Evolutionary conservation across 2,888 invertebrate genomes (phyloP), one percentile per base, ranked within the genome.

Genomic region (Dynastes maya): DNA sequence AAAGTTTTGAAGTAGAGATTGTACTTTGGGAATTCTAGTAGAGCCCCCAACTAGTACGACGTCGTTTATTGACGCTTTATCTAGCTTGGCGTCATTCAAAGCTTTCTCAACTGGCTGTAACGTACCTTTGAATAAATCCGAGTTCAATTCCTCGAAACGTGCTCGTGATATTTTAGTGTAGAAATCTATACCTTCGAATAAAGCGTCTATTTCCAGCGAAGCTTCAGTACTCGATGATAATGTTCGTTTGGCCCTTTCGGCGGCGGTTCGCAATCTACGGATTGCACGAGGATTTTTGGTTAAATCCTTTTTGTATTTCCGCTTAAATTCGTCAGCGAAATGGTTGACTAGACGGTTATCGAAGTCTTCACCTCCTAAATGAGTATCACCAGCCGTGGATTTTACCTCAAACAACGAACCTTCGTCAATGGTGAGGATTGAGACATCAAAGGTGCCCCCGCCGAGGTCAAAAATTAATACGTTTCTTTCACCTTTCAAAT

Each of bases 11-110:
- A 96, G 90, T 82, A 95, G 87, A 76, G 88, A 92, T 88, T 95
- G 95, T 51, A 96, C 92, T 87, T 95, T 95, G 0, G 95, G 96
- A 77, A 96, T 95, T 81, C 95, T 91, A 0, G 93, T 95, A 0
- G 95, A 95, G 32, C 95, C 96, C 3, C 96, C 96, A 61, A 96
- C 96, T 67, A 96, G 89, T 0, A 96, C 95, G 2, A 96, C 93
- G 84, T 96, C 95, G 86, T 96, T 91, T 80, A 96, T 94, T 80
- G 91, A 90, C 53, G 89, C 88, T 85, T 96, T 95, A 88, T 94
- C 94, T 88, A 95, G 88, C 84, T 95, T 94, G 0, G 95, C 95
- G 85, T 96, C 96, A 70, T 91, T 90, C 32, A 96, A 89, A 0
- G 95, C 95, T 84, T 94, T 94, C 85, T 95, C 95, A 0, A 96